phyloP scores from a whole-genome alignment of 2,888 invertebrate genomes.

The Melipona beecheii region DNA sequence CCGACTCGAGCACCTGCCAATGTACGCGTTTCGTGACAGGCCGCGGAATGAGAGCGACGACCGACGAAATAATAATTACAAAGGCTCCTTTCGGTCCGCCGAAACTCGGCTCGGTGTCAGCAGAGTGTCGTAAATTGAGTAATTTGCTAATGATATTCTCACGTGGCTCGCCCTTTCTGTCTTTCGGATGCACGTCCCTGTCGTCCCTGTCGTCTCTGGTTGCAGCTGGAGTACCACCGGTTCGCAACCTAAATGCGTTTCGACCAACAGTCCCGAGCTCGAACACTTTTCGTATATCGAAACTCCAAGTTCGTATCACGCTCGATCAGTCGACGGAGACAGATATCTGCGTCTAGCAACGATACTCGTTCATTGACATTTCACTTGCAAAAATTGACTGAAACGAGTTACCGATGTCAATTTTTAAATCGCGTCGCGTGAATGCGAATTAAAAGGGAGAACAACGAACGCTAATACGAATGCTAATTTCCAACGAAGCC shows the following conservation, averaged over 20 bases:
- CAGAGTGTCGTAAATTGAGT: constrained; percentile 82
- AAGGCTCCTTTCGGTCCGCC: constrained; percentile 26
- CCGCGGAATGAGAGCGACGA: constrained; percentile 15
- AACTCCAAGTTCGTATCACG: background rate
- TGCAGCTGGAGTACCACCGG: constrained; percentile 52
- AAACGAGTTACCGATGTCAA: no score
- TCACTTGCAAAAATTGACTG: no score
- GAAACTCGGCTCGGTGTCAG: constrained; percentile 61
- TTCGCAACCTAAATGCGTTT: background rate
- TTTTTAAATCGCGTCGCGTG: no score
- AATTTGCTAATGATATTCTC: constrained; percentile 84
- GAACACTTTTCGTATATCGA: constrained; percentile 7
- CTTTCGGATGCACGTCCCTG: no score
- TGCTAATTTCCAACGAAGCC: background rate
- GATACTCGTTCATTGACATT: no score
- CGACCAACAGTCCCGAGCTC: background rate
- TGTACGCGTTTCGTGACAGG: constrained; percentile 33
- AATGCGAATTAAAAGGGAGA: no score
- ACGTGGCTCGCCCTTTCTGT: constrained; percentile 81
- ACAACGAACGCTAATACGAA: no score
- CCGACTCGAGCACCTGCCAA: constrained; percentile 47
- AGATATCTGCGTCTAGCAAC: no score
- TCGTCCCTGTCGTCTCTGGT: constrained; percentile 58
- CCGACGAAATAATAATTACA: constrained; percentile 56
- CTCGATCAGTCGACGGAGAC: background rate